Conservation (phyloP, 2,888 invertebrate genomes). For the Esperia sulphurella region DNA sequence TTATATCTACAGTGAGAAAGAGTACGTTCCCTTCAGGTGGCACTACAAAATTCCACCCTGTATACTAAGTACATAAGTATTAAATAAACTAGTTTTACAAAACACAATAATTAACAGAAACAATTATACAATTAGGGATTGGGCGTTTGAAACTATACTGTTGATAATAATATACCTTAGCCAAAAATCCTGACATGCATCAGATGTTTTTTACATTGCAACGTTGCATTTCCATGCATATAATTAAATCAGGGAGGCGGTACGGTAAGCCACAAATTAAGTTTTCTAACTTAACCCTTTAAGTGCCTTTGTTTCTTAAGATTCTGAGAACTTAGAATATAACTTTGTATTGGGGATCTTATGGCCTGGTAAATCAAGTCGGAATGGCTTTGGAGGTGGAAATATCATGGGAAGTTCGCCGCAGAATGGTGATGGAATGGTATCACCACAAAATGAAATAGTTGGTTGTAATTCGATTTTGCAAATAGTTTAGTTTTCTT, state of each 20-base stretch:
- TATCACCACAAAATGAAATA: too few species aligned
- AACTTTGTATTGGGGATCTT: neutral
- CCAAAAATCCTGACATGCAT: neutral
- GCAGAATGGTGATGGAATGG: neutral
- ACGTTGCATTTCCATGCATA: constrained; percentile 19
- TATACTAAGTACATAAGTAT: too few species aligned
- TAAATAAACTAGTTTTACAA: too few species aligned
- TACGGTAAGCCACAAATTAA: constrained; percentile 25
- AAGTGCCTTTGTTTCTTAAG: constrained; percentile 25
- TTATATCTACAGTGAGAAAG: too few species aligned
- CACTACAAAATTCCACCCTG: too few species aligned
- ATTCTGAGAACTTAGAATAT: constrained; percentile 20
- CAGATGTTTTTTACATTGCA: neutral
- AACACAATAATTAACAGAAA: neutral
- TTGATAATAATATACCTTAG: neutral
- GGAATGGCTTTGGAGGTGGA: neutral
- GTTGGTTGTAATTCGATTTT: too few species aligned
- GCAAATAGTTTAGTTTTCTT: too few species aligned
- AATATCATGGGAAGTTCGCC: neutral
- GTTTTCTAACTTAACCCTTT: constrained; percentile 21
- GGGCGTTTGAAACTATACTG: neutral
- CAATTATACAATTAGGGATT: neutral
- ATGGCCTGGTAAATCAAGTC: neutral
- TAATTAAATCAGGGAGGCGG: constrained; percentile 16
- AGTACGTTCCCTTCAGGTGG: too few species aligned